Evolutionary conservation across 2,888 invertebrate genomes (phyloP).

Genomic region (Arge pagana): DNA sequence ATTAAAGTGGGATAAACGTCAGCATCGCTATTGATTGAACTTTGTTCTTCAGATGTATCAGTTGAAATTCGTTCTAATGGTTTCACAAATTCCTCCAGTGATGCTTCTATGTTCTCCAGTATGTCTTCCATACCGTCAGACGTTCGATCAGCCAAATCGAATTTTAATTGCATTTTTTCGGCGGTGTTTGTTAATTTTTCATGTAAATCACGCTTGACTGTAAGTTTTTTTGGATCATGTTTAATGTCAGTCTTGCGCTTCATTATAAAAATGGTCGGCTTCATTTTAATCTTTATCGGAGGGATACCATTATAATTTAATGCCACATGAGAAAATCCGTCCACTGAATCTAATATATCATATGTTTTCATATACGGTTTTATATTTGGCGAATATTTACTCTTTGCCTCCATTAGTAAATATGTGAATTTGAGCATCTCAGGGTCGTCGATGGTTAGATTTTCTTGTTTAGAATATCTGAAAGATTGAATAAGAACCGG

Average conservation of each 20-base stretch:
- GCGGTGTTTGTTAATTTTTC: not conserved
- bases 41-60: not conserved
- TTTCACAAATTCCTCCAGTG: conserved; percentile 38
- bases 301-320: conserved; percentile 79
- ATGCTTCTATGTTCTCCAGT: conserved; percentile 39
- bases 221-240: conserved; percentile 53
- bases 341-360: conserved; percentile 74
- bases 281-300: conserved; percentile 80
- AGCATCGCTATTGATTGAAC: conserved; percentile 14
- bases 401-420: conserved; percentile 80
- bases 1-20: too few relatives aligned
- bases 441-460: conserved; percentile 66
- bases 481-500: conserved; percentile 35
- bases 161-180: conserved; percentile 4
- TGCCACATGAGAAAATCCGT: conserved; percentile 81
- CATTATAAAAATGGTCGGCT: conserved; percentile 80
- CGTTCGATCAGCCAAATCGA: conserved; percentile 6
- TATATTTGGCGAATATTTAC: conserved; percentile 76
- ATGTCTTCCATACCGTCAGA: conserved; percentile 32
- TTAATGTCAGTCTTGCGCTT: conserved; percentile 67
- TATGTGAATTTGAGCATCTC: conserved; percentile 77
- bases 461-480: conserved; percentile 83
- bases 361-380: conserved; percentile 75
- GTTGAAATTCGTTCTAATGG: conserved; percentile 26
- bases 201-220: conserved; percentile 6